These are phyloP conservation scores for Zosterops pallidus DNA, from an alignment of 2,113 vertebrate genomes.

Conservation along the genomic window DNA sequence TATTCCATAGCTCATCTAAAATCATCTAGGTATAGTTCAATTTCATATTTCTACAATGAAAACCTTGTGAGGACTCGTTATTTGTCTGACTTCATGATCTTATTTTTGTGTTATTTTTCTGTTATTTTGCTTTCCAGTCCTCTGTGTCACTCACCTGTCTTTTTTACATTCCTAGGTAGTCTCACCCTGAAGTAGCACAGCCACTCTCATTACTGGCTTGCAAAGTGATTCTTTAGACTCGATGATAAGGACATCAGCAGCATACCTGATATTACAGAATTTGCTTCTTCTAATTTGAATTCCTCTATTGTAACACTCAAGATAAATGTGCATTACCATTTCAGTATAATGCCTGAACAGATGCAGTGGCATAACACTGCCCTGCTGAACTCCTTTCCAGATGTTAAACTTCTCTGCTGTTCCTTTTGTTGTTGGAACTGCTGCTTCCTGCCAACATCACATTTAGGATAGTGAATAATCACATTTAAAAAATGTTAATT, in stretches of 20 bases:
- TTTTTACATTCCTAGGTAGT: neutral
- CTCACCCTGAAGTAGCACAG: neutral
- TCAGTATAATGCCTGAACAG: slow-evolving; percentile 50
- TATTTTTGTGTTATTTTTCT: neutral
- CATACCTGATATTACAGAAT: slow-evolving; percentile 16
- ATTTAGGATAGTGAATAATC: neutral
- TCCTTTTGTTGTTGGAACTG: neutral
- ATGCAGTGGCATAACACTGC: neutral
- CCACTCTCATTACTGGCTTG: neutral
- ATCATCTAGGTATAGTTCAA: neutral
- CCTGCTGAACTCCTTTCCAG: slow-evolving; percentile 9
- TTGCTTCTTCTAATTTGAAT: slow-evolving; percentile 28
- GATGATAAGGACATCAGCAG: slow-evolving; percentile 22
- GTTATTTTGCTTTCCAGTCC: neutral
- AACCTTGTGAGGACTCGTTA: neutral
- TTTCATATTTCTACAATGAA: neutral
- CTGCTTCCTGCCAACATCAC: neutral
- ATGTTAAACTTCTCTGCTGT: neutral
- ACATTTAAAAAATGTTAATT: neutral
- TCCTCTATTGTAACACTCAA: neutral
- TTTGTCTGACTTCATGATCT: neutral
- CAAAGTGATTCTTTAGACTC: slow-evolving; percentile 16
- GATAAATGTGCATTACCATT: slow-evolving; percentile 8
- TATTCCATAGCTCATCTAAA: neutral
- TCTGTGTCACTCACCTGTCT: neutral